Percentiles rank a stretch among this genome's conserved stretches.
These are phyloP conservation scores for Pampus argenteus DNA, from an alignment of 2,797 vertebrate genomes.

Conservation along the genomic window DNA sequence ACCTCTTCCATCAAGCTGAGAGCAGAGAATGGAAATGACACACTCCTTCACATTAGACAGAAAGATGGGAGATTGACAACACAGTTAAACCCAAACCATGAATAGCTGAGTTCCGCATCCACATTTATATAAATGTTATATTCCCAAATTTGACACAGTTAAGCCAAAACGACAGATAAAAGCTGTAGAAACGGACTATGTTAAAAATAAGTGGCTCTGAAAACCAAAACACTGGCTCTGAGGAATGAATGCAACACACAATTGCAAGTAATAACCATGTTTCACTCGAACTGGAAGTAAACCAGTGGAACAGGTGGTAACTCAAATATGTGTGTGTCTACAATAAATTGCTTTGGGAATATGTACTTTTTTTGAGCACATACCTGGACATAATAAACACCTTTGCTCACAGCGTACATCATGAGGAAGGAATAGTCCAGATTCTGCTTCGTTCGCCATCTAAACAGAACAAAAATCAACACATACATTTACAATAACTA, in stretches of 20 bases:
- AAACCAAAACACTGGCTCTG: constrained; percentile 7
- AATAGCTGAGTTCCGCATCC: constrained; percentile 17
- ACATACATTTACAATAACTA: not conserved
- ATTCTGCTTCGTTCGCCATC: constrained; percentile 99
- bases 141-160: constrained; percentile 21
- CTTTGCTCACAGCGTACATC: constrained; percentile 99
- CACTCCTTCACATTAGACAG: constrained; percentile 33
- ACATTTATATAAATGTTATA: constrained; percentile 19
- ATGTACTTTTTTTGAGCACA: constrained; percentile 14
- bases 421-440: constrained; percentile 99
- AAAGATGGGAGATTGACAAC: constrained; percentile 47
- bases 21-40: constrained; percentile 57
- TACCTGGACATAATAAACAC: constrained; percentile 98
- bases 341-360: constrained; percentile 24
- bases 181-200: constrained; percentile 42
- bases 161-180: constrained; percentile 40
- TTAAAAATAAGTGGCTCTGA: constrained; percentile 30
- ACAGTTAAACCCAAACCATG: constrained; percentile 25
- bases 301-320: constrained; percentile 11
- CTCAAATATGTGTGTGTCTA: not conserved
- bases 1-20: constrained; percentile 74
- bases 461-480: constrained; percentile 75
- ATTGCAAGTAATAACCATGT: constrained; percentile 1
- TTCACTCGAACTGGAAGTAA: constrained; percentile 20
- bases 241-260: constrained; percentile 31